These are phyloP conservation scores for Coptotermes formosanus DNA, from an alignment of 1,140 invertebrate genomes.

Conservation along the genomic window DNA sequence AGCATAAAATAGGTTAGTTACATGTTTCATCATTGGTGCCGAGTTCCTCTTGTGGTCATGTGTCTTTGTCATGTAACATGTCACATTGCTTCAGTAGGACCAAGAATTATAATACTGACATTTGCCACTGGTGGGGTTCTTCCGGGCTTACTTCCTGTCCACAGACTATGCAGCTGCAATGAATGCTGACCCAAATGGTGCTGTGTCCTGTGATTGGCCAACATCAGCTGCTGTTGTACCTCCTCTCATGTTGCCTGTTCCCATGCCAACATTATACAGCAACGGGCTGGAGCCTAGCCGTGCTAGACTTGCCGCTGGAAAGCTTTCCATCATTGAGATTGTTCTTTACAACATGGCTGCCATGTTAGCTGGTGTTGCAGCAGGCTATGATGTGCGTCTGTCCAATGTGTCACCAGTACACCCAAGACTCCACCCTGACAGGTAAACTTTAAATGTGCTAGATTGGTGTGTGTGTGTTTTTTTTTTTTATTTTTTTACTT, in stretches of 20 bases:
- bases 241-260: constrained; percentile 57
- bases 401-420: constrained; percentile 82
- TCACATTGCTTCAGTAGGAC: too few species aligned
- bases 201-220: neutral
- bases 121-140: neutral
- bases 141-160: neutral
- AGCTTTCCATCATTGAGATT: constrained; percentile 73
- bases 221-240: neutral
- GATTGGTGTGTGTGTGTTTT: too few species aligned
- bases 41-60: neutral
- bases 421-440: constrained; percentile 65
- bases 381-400: constrained; percentile 86
- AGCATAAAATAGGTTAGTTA: too few species aligned
- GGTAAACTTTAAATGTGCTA: neutral
- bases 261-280: constrained; percentile 73
- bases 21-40: too few species aligned
- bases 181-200: constrained; percentile 19
- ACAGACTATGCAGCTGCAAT: constrained; percentile 22
- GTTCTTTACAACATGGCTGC: constrained; percentile 88
- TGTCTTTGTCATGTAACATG: neutral
- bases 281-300: neutral
- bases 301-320: constrained; percentile 50
- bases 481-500: too few species aligned
- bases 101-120: neutral
- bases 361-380: constrained; percentile 81